phyloP scores from a whole-genome alignment of 2,113 vertebrate species.

The Chloropsis cyanopogon region DNA sequence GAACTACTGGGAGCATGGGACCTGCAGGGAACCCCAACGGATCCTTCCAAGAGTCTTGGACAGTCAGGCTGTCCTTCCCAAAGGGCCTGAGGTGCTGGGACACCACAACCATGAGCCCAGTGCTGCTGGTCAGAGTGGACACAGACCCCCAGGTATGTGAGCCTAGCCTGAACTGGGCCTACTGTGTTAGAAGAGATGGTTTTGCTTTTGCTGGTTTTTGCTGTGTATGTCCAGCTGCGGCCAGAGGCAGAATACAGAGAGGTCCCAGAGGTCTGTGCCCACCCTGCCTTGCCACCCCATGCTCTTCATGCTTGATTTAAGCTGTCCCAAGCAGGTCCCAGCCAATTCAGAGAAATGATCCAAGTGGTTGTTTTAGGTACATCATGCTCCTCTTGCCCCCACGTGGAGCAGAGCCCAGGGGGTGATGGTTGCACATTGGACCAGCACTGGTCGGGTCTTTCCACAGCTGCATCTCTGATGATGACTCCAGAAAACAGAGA shows the following conservation, averaged over 20 bases:
- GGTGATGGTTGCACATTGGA: background rate
- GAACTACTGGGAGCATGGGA: background rate
- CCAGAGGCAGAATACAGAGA: background rate
- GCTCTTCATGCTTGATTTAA: background rate
- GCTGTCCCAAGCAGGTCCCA: background rate
- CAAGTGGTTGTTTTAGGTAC: background rate
- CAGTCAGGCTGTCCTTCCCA: background rate
- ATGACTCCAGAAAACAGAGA: background rate
- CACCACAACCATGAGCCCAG: accelerated
- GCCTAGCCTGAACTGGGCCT: background rate
- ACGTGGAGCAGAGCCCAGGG: accelerated
- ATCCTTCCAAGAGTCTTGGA: background rate
- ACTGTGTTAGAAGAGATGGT: accelerated
- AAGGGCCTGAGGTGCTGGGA: background rate
- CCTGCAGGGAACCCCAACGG: background rate
- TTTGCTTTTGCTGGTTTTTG: background rate
- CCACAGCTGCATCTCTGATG: background rate
- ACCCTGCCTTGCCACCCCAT: accelerated
- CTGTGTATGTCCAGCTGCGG: background rate
- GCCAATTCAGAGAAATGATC: background rate
- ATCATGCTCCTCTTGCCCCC: background rate
- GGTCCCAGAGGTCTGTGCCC: background rate
- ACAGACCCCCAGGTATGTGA: background rate
- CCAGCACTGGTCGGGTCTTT: accelerated
- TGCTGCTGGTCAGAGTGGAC: background rate